Base-by-base conservation (phyloP, 64 coral and sea anemone genomes). In the Acropora yongei region DNA sequence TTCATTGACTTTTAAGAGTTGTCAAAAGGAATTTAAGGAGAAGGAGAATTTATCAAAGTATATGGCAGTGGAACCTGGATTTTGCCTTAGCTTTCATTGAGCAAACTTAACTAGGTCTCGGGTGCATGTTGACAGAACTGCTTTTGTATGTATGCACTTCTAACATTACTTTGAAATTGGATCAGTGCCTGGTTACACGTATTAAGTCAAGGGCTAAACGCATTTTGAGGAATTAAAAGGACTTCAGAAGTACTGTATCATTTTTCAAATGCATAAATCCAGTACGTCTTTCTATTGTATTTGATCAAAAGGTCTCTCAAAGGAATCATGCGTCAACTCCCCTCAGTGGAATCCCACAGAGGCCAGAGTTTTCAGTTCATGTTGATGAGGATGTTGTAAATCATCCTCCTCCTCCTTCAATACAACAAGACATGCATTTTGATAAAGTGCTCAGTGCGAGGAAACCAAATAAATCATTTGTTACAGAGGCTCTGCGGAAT, bases 401-500 rank as follows among this genome's bases (percentile, higher is more conserved):
- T 61, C 80, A 91, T 16, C 57, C 89, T 42, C 57, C 93, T 5
- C 75, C 65, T 5, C 75, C 65, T 14, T 91, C 88, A 67, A 88
- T 88, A 60, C 90, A 98, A 57, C 87, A 93, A 76, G 61, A 67
- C 8, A 82, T 68, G n/a, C 78, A 76, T 16, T 18, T 98, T n/a
- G 91, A 95, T 87, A 92, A 98, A 41, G 96, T 98, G 2, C 80
- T 98, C 53, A 95, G 93, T 78, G 75, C 93, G 0, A 90, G 91
- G 12, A 98, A 98, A 90, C 91, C 93, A 12, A 88, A 93, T 17
- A 92, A 89, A 76, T 57, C 86, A 63, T 74, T 68, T 18, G 89
- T 89, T 0, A 91, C 84, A 88, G 91, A 93, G 39, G 79, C 93
- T 48, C 93, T 98, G 5, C 84, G 63, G 74, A 90, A 88, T 77